phyloP scores from a whole-genome alignment of 2,797 vertebrate genomes.

The Melanotaenia pygmaea region DNA sequence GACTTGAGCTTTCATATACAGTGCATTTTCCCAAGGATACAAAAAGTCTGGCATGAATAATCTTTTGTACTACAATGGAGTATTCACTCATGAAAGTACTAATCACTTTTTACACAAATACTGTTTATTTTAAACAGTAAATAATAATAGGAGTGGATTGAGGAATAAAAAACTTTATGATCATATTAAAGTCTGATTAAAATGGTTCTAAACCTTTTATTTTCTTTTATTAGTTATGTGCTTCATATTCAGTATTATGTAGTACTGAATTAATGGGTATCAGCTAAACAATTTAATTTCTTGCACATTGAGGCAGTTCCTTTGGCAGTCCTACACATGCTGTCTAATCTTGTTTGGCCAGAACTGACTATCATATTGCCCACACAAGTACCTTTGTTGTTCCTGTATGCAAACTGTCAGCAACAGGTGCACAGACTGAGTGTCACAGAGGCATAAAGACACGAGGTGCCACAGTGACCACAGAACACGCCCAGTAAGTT shows the following conservation, averaged over 20 bases:
- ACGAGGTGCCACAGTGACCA: constrained; percentile 26
- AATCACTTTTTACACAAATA: neutral
- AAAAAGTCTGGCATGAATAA: constrained; percentile 28
- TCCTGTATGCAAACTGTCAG: constrained; percentile 26
- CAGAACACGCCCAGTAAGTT: constrained; percentile 29
- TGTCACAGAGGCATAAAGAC: constrained; percentile 24
- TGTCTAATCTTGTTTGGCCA: constrained; percentile 9
- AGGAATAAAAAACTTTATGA: neutral
- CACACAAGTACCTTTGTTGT: constrained; percentile 12
- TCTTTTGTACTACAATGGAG: no score
- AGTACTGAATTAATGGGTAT: neutral
- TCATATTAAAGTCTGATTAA: neutral
- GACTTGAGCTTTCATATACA: constrained; percentile 29
- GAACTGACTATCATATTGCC: neutral
- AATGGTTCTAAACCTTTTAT: neutral
- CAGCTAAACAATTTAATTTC: neutral
- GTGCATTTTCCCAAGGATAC: constrained; percentile 43
- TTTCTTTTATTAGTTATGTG: neutral
- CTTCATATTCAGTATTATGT: neutral
- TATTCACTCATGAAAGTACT: neutral
- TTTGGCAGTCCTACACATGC: neutral
- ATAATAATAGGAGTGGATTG: neutral
- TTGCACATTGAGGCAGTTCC: neutral
- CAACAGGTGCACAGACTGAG: constrained; percentile 35
- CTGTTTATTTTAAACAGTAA: neutral